Conservation (phyloP, 1,140 invertebrate genomes). For the Drosophila athabasca region DNA sequence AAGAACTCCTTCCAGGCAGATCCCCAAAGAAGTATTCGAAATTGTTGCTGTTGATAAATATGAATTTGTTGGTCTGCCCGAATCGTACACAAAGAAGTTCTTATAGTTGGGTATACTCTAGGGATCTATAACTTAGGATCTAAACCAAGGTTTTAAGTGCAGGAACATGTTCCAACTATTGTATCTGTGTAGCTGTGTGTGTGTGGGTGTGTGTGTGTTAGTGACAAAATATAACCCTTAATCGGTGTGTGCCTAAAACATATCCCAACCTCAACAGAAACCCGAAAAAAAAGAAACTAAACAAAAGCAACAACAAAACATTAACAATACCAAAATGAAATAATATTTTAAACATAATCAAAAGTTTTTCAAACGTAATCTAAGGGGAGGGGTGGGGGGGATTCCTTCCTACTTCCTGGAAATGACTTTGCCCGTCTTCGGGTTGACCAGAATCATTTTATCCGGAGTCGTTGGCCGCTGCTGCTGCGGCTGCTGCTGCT, state of each 20-base stretch:
- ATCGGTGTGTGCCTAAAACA: conserved; percentile 63
- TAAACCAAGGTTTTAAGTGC: conserved; percentile 56
- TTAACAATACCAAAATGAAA: conserved; percentile 60
- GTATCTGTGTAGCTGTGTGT: conserved; percentile 31
- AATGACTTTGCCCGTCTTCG: conserved; percentile 82
- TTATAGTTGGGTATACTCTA: not conserved
- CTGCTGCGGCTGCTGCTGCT: conserved; percentile 3
- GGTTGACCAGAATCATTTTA: conserved; percentile 82
- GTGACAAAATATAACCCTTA: conserved; percentile 67
- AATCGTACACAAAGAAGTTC: too few relatives aligned
- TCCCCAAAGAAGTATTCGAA: conserved; percentile 38
- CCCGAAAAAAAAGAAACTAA: conserved; percentile 41
- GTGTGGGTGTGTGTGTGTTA: conserved; percentile 49
- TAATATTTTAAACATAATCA: conserved; percentile 39
- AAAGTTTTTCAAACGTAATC: conserved; percentile 15
- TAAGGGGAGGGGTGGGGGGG: conserved; percentile 7
- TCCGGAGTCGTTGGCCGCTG: conserved; percentile 41
- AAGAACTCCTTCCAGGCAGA: conserved; percentile 5
- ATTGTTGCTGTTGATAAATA: conserved; percentile 32
- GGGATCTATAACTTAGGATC: conserved; percentile 37
- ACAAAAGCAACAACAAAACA: conserved; percentile 66
- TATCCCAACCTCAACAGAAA: conserved; percentile 44
- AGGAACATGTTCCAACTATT: conserved; percentile 72
- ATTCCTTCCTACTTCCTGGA: conserved; percentile 61
- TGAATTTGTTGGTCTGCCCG: not conserved